A percentile compares a stretch with the other conserved stretches of the same genome.
Evolutionary conservation across 2,888 invertebrate species (phyloP).

Genomic region (Oxytorus armatus): DNA sequence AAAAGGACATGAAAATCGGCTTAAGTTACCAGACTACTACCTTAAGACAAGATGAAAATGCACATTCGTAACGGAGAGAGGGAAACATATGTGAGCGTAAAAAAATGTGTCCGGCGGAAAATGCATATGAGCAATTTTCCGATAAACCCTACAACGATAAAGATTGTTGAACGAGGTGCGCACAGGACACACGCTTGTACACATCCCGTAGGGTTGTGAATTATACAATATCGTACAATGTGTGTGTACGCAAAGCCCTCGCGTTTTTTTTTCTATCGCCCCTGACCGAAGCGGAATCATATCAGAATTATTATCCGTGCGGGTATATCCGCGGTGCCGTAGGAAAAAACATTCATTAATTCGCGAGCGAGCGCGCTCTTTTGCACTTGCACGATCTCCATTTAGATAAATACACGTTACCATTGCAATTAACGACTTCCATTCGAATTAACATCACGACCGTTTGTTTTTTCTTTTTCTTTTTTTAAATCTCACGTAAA

Average conservation of each 20-base stretch:
- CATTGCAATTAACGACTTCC: conserved; percentile 71
- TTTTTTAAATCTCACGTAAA: conserved; percentile 11
- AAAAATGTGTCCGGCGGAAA: conserved; percentile 60
- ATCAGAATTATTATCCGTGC: conserved; percentile 69
- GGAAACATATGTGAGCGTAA: neutral
- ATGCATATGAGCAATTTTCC: conserved; percentile 59
- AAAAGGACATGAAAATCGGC: too few relatives aligned
- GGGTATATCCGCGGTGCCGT: conserved; percentile 42
- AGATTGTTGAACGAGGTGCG: conserved; percentile 9
- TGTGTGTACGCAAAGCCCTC: conserved; percentile 14
- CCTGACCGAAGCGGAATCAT: conserved; percentile 55
- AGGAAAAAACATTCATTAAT: conserved; percentile 61
- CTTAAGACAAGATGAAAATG: neutral
- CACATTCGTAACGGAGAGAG: neutral
- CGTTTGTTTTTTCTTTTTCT: conserved; percentile 25
- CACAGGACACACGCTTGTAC: conserved; percentile 44
- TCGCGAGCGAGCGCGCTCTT: conserved; percentile 57
- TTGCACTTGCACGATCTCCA: conserved; percentile 68
- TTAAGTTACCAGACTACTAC: too few relatives aligned
- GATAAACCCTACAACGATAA: conserved; percentile 40
- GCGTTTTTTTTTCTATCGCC: conserved; percentile 46
- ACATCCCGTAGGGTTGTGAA: conserved; percentile 40
- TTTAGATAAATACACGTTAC: conserved; percentile 70
- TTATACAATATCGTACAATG: neutral
- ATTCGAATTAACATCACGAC: conserved; percentile 67